These are phyloP conservation scores for Sympetrum striolatum DNA, from an alignment of 2,888 invertebrate species.

Conservation along the genomic window DNA sequence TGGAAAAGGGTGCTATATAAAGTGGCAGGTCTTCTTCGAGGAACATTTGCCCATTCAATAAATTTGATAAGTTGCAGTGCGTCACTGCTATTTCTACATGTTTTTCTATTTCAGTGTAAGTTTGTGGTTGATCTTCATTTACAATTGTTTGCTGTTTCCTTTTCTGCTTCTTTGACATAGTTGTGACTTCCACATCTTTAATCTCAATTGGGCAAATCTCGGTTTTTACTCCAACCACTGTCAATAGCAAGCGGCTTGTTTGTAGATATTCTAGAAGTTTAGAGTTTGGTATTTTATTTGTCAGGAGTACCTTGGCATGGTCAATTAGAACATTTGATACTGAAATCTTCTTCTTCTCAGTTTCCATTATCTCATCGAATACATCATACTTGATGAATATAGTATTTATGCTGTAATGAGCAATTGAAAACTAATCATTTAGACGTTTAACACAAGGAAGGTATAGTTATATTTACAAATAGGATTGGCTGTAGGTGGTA, in stretches of 20 bases:
- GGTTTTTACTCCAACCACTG: background rate
- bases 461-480: no score
- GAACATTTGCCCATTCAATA: background rate
- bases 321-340: background rate
- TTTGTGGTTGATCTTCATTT: background rate
- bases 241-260: background rate
- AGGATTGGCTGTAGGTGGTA: no score
- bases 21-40: constrained; percentile 3
- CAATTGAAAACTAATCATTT: background rate
- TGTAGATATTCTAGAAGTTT: constrained; percentile 18
- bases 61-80: background rate
- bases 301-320: background rate
- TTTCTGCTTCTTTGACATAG: background rate
- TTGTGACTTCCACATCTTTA: background rate
- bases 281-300: background rate
- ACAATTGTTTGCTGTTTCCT: background rate
- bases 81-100: background rate
- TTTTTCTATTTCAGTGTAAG: background rate
- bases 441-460: no score
- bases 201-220: background rate
- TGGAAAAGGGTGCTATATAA: background rate
- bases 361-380: background rate
- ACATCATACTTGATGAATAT: constrained; percentile 2
- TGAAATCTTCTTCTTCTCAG: background rate
- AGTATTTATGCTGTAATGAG: background rate